Base-by-base conservation (phyloP, 2,888 invertebrate genomes). In the Synanthedon formicaeformis region DNA sequence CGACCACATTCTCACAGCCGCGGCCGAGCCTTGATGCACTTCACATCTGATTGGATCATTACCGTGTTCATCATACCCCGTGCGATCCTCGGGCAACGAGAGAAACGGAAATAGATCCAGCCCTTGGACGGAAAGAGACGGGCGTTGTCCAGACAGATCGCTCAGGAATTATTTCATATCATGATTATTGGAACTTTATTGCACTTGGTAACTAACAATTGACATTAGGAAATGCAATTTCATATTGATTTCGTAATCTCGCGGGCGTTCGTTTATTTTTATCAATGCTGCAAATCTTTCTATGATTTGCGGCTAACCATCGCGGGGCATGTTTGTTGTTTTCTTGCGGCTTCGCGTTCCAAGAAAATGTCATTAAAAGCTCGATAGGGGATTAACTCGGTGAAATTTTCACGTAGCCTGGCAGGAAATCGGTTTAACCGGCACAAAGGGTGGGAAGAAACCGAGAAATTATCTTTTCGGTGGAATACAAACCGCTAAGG, bases 191-290 rank as follows among this genome's bases (percentile, higher is more conserved):
- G 85, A 85, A 85, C 85, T 85, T 86, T 87, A 87, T 87, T 87
- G 87, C 86, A 84, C 87, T 85, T 82, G 75, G 87, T 85, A 87
- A 86, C 85, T 85, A 86, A 87, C 87, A 87, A 87, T 87, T 87
- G 87, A 87, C 86, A 87, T 87, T 86, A 87, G 86, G 85, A 84
- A 85, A 85, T 86, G 84, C 85, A 87, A 87, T 87, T 85, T 85
- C 81, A 85, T 84, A 87, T 87, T 86, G 87, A 86, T 87, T 86
- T 77, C 78, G 82, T 84, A 85, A 84, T 85, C 77, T 78, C 70
- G 68, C 10, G 10, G 34, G 63, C 65, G 66, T 69, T 78, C 79
- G 75, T 86, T 87, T 85, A 83, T 86, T 86, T 85, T 86, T 84
- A 84, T 79, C 78, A 82, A 81, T 81, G 81, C 80, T 78, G 82